These are phyloP conservation scores for Venusia cambrica DNA, from an alignment of 2,888 invertebrate genomes.

Conservation along the genomic window DNA sequence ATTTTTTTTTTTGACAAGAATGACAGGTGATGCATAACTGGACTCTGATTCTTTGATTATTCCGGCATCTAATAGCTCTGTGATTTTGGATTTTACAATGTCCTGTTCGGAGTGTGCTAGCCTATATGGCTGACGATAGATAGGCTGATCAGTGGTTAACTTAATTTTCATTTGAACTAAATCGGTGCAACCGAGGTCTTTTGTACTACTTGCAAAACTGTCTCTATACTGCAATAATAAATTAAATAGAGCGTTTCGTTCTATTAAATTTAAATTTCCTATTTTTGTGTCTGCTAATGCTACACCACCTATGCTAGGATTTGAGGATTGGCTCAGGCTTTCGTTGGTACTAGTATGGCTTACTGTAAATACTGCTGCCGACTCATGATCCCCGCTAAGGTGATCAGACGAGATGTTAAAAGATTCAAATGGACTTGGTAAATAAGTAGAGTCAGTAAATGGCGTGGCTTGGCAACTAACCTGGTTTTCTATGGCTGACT, in stretches of 20 bases:
- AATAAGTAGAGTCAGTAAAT: constrained; percentile 1
- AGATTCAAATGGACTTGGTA: background rate
- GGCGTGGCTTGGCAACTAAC: constrained; percentile 3
- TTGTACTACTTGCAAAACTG: constrained; percentile 25
- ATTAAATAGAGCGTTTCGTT: background rate
- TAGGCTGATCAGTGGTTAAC: constrained; percentile 22
- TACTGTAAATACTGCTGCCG: too few species aligned
- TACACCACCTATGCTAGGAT: constrained; percentile 16
- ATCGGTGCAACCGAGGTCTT: constrained; percentile 28
- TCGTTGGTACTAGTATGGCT: too few species aligned
- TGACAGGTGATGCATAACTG: constrained; percentile 29
- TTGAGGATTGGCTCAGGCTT: background rate
- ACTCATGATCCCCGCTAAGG: too few species aligned
- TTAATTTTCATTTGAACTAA: constrained; percentile 30
- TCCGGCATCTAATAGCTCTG: constrained; percentile 29
- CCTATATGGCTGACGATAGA: constrained; percentile 24
- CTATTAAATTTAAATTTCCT: background rate
- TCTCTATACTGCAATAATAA: background rate
- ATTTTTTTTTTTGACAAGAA: constrained; percentile 32
- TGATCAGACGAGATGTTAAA: background rate
- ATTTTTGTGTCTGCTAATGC: background rate
- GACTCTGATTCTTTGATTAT: constrained; percentile 32
- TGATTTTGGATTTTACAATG: constrained; percentile 14
- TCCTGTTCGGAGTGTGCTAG: constrained; percentile 1
- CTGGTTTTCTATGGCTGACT: too few species aligned